A percentile compares a stretch with the other conserved stretches of the same genome.
Evolutionary conservation across 1,140 invertebrate species (phyloP).

Genomic region (Lutraria rhynchaena): DNA sequence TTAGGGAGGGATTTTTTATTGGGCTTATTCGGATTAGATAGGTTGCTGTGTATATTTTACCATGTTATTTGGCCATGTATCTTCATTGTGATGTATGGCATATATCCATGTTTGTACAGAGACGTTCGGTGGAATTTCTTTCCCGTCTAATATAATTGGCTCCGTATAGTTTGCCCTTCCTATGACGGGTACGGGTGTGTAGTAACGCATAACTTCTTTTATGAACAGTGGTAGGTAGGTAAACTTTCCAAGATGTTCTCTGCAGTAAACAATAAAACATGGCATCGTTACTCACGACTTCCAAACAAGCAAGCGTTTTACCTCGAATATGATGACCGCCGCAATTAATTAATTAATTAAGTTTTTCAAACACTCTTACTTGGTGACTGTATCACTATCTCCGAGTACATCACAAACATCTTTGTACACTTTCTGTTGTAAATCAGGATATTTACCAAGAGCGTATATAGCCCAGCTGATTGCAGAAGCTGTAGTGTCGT

Average conservation of each 20-base stretch:
- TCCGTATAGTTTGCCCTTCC: not conserved
- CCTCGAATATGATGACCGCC: too few species aligned
- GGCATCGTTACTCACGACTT: too few species aligned
- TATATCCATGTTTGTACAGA: not conserved
- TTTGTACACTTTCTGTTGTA: constrained; percentile 61
- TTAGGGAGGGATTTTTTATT: too few species aligned
- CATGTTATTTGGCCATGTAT: too few species aligned
- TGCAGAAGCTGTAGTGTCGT: constrained; percentile 41
- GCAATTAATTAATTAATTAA: too few species aligned
- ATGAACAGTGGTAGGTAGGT: not conserved
- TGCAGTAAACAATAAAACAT: not conserved
- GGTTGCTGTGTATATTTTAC: not conserved
- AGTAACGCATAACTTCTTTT: not conserved
- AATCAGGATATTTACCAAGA: constrained; percentile 53
- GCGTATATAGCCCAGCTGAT: constrained; percentile 60
- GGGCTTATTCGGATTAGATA: too few species aligned
- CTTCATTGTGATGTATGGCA: not conserved
- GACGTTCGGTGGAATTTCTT: not conserved
- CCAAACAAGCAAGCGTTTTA: too few species aligned
- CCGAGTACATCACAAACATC: constrained; percentile 58
- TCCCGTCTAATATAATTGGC: not conserved
- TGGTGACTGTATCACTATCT: constrained; percentile 33
- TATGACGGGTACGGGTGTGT: constrained; percentile 6
- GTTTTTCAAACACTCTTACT: constrained; percentile 48
- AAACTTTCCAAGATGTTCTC: constrained; percentile 7